Evolutionary conservation across 1,140 invertebrate genomes (phyloP).

Genomic region (Tribolium madens): DNA sequence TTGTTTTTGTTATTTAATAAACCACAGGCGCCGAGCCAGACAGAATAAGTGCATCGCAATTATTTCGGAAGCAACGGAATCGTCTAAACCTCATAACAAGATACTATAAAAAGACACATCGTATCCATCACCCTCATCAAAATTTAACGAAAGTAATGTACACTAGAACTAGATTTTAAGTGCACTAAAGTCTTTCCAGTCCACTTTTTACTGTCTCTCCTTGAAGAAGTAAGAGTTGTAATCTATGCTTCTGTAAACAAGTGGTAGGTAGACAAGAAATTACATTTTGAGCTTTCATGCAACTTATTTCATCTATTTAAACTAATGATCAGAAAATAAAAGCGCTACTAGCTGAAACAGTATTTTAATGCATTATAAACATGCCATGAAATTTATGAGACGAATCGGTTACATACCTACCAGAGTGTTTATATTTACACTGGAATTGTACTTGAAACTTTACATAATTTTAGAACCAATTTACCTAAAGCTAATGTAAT

Average conservation of each 20-base stretch:
- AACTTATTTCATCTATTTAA: constrained; percentile 1
- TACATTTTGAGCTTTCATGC: constrained; percentile 2
- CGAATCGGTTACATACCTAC: constrained; percentile 27
- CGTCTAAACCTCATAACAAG: constrained; percentile 8
- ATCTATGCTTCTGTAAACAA: constrained; percentile 33
- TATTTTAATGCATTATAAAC: constrained; percentile 22
- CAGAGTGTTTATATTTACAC: constrained; percentile 21
- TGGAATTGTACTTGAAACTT: background rate
- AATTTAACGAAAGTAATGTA: background rate
- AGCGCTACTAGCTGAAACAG: constrained; percentile 12
- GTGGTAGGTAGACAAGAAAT: constrained; percentile 12
- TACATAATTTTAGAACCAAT: background rate
- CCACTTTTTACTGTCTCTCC: constrained; percentile 31
- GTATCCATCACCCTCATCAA: constrained; percentile 18
- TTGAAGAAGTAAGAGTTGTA: background rate
- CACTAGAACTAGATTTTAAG: constrained; percentile 13
- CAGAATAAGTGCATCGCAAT: constrained; percentile 32
- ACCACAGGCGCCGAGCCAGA: constrained; percentile 35
- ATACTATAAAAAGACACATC: constrained; percentile 12
- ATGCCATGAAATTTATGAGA: constrained; percentile 29
- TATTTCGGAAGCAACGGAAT: constrained; percentile 1
- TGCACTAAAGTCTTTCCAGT: constrained; percentile 26
- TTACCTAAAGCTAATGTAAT: background rate
- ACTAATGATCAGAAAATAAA: constrained; percentile 5
- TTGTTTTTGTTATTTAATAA: constrained; percentile 15